phyloP scores from a whole-genome alignment of 2,888 invertebrate species.

The Atethmia centrago region DNA sequence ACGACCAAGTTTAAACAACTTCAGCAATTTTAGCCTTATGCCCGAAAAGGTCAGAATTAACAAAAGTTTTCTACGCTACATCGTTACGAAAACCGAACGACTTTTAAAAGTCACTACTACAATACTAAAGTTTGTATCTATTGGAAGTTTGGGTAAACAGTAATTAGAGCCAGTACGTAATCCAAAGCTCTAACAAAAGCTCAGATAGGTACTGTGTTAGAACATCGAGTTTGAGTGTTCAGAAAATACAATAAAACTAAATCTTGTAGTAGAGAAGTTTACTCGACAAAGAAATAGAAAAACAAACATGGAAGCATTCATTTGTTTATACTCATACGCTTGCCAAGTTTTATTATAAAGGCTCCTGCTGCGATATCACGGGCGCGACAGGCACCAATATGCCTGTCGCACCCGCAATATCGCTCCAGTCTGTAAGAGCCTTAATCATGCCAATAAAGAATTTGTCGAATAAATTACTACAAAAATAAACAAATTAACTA shows the following conservation, averaged over 20 bases:
- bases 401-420: no score
- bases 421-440: no score
- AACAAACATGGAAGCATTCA: neutral
- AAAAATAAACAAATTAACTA: neutral
- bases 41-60: neutral
- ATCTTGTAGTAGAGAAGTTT: neutral
- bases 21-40: neutral
- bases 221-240: neutral
- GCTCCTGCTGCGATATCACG: no score
- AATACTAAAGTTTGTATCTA: neutral
- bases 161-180: neutral
- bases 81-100: slow-evolving; percentile 11
- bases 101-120: slow-evolving; percentile 13
- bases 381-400: no score
- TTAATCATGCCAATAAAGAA: slow-evolving; percentile 1
- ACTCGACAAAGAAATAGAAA: neutral
- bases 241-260: neutral
- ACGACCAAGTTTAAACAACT: no score
- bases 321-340: slow-evolving; percentile 8
- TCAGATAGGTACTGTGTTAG: neutral
- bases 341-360: slow-evolving; percentile 5
- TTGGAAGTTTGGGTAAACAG: slow-evolving; percentile 7
- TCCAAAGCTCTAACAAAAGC: neutral
- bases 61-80: slow-evolving; percentile 18
- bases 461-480: neutral